A percentile compares a stretch with the other conserved stretches of the same genome.
phyloP scores from a whole-genome alignment of 2,113 vertebrate genomes.

The Festucalex cinctus region DNA sequence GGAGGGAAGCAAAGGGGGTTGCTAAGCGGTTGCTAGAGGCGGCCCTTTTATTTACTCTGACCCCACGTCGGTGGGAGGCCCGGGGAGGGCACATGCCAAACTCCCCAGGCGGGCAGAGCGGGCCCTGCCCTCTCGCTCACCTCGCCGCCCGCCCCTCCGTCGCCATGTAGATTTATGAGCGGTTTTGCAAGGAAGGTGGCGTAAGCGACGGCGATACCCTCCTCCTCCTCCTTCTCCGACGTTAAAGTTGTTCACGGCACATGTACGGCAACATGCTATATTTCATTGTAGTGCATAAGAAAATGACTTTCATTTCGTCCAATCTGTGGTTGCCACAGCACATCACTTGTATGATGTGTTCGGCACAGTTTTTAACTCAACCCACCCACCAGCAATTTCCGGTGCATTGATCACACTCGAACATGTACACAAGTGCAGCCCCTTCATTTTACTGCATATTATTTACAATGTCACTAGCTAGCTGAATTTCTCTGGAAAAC shows the following conservation, averaged over 20 bases:
- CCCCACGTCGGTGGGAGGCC: slow-evolving; percentile 66
- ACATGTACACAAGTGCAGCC: too few species aligned
- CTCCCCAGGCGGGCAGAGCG: slow-evolving; percentile 72
- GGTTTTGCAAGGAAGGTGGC: slow-evolving; percentile 33
- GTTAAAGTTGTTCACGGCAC: slow-evolving; percentile 14
- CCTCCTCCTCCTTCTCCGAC: slow-evolving; percentile 21
- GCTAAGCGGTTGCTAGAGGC: slow-evolving; percentile 58
- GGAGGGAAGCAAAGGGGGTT: slow-evolving; percentile 39
- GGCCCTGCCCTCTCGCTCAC: slow-evolving; percentile 70
- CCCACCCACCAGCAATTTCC: not conserved
- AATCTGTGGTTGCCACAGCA: not conserved
- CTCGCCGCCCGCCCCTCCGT: slow-evolving; percentile 66
- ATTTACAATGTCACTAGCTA: too few species aligned
- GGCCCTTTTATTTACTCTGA: slow-evolving; percentile 77
- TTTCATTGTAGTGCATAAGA: not conserved
- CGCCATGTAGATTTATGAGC: slow-evolving; percentile 69
- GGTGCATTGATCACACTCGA: too few species aligned
- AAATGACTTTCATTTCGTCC: not conserved
- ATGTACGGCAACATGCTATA: not conserved
- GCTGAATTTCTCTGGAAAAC: too few species aligned
- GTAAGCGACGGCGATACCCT: slow-evolving; percentile 20
- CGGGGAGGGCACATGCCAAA: slow-evolving; percentile 75
- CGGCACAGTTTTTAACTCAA: not conserved
- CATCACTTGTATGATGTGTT: not conserved
- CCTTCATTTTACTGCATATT: too few species aligned